Evolutionary conservation across 1,140 invertebrate species (phyloP).

Genomic region (Camponotus floridanus): DNA sequence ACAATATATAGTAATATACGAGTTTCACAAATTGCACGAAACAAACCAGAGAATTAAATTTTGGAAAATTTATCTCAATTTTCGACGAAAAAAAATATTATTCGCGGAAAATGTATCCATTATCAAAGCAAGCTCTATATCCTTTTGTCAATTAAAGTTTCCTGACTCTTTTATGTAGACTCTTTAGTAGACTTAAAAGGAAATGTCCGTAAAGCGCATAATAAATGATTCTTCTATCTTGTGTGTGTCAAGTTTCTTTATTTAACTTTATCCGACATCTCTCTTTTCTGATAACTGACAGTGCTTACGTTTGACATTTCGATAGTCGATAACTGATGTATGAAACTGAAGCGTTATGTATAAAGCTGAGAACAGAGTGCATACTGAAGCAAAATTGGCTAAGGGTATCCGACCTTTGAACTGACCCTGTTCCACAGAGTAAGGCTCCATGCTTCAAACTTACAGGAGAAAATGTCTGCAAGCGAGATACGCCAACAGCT

Average conservation of each 20-base stretch:
- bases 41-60: background rate
- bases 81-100: background rate
- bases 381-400: slow-evolving; percentile 46
- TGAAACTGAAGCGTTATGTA: slow-evolving; percentile 24
- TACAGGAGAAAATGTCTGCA: slow-evolving; percentile 31
- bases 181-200: background rate
- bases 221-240: slow-evolving; percentile 10
- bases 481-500: background rate
- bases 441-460: slow-evolving; percentile 6
- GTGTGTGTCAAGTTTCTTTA: slow-evolving; percentile 5
- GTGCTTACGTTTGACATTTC: slow-evolving; percentile 22
- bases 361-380: slow-evolving; percentile 47
- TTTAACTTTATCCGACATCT: slow-evolving; percentile 30
- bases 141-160: background rate
- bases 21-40: background rate
- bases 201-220: background rate
- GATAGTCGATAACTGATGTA: slow-evolving; percentile 30
- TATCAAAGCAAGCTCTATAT: background rate
- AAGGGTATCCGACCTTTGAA: slow-evolving; percentile 39
- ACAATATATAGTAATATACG: background rate
- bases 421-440: background rate
- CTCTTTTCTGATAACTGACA: slow-evolving; percentile 18
- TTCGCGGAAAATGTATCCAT: background rate
- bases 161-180: background rate
- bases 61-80: background rate